phyloP scores from a whole-genome alignment of 1,140 invertebrate genomes.

The Pogonomyrmex barbatus region DNA sequence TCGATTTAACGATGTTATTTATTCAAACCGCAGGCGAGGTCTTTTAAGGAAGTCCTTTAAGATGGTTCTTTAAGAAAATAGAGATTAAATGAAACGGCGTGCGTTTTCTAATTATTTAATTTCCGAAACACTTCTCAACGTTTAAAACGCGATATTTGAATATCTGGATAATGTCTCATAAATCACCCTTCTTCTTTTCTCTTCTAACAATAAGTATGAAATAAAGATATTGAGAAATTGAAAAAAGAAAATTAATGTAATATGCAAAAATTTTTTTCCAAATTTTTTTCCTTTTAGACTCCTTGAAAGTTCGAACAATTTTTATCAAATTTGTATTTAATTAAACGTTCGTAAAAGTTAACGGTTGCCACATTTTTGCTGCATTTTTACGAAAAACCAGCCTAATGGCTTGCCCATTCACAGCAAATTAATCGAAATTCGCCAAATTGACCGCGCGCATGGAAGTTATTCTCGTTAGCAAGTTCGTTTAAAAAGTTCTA shows the following conservation, averaged over 20 bases:
- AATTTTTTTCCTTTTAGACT: not conserved
- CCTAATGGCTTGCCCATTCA: constrained; percentile 27
- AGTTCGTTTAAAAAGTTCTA: constrained; percentile 61
- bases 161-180: not conserved
- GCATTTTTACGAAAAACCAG: constrained; percentile 23
- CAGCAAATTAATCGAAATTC: constrained; percentile 45
- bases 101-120: constrained; percentile 37
- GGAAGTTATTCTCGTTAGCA: constrained; percentile 53
- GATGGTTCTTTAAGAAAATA: constrained; percentile 38
- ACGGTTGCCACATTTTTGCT: not conserved
- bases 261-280: not conserved
- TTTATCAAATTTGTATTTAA: not conserved
- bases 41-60: constrained; percentile 26
- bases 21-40: constrained; percentile 38
- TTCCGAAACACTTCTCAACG: constrained; percentile 16
- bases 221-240: not conserved
- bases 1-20: constrained; percentile 50
- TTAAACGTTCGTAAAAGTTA: not conserved
- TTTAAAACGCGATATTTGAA: constrained; percentile 15
- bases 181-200: not conserved
- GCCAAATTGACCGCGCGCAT: constrained; percentile 36
- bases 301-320: not conserved
- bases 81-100: constrained; percentile 16
- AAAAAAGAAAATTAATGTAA: constrained; percentile 4
- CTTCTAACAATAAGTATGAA: not conserved